A percentile compares a stretch with the other conserved stretches of the same genome.
Evolutionary conservation across 2,797 vertebrate genomes (phyloP).

Genomic region (Centropyge bicolor): DNA sequence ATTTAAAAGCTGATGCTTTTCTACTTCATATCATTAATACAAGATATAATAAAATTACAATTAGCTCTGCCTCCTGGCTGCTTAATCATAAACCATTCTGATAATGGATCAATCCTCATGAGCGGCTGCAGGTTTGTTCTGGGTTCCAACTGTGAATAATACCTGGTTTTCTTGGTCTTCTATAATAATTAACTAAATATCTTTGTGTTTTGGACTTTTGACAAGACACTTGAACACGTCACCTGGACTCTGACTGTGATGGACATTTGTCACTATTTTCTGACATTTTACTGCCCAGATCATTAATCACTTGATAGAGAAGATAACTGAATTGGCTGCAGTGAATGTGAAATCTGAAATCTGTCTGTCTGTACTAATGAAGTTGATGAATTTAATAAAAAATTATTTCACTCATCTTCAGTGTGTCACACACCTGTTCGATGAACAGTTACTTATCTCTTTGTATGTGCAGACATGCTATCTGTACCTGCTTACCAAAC

Average conservation of each 20-base stretch:
- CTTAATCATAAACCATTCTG: no score
- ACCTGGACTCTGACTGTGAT: neutral
- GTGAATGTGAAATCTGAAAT: neutral
- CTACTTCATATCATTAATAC: no score
- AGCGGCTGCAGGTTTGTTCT: no score
- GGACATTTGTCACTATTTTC: neutral
- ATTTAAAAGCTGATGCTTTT: no score
- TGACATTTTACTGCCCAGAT: neutral
- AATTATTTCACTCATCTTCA: no score
- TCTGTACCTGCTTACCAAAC: neutral
- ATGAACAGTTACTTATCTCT: slow-evolving; percentile 6
- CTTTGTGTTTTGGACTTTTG: slow-evolving; percentile 4
- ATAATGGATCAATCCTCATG: no score
- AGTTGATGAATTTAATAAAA: neutral
- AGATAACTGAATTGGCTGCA: neutral
- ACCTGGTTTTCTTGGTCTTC: neutral
- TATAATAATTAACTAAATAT: neutral
- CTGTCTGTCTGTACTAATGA: no score
- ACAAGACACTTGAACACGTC: neutral
- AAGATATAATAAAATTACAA: no score
- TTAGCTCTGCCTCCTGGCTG: no score
- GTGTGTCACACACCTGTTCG: neutral
- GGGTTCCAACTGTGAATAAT: neutral
- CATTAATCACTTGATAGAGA: neutral
- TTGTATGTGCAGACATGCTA: neutral